Conservation (phyloP, 2,888 invertebrate species). For the Parthenolecanium corni region DNA sequence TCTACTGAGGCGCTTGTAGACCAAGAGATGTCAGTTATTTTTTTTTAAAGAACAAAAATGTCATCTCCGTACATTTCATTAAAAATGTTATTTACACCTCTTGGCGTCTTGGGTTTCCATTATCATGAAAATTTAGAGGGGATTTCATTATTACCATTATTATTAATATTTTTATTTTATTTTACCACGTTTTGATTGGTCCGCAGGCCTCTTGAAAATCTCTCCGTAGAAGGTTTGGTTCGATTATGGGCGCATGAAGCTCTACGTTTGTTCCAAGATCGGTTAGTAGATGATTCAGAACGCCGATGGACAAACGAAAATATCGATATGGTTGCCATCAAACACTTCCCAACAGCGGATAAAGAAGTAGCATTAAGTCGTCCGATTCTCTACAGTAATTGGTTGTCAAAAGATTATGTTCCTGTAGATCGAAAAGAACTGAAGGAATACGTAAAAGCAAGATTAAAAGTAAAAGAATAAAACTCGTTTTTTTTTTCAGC, state of each 20-base stretch:
- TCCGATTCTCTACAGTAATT: constrained; percentile 96
- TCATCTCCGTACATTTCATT: neutral
- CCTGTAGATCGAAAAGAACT: constrained; percentile 92
- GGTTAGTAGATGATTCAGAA: constrained; percentile 87
- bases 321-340: constrained; percentile 81
- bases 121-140: no score
- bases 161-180: no score
- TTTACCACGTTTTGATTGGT: no score
- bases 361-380: constrained; percentile 72
- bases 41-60: neutral
- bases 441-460: constrained; percentile 90
- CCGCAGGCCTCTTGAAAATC: constrained; percentile 71
- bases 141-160: no score
- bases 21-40: no score
- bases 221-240: constrained; percentile 87
- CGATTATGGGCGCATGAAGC: constrained; percentile 99
- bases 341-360: constrained; percentile 87
- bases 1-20: no score
- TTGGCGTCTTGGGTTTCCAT: neutral
- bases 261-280: constrained; percentile 78
- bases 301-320: constrained; percentile 97
- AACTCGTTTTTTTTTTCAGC: neutral
- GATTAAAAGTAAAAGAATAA: constrained; percentile 79
- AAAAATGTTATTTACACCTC: neutral
- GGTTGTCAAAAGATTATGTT: constrained; percentile 95